phyloP scores from a whole-genome alignment of 2,888 invertebrate species.

The Parascotia fuliginaria region DNA sequence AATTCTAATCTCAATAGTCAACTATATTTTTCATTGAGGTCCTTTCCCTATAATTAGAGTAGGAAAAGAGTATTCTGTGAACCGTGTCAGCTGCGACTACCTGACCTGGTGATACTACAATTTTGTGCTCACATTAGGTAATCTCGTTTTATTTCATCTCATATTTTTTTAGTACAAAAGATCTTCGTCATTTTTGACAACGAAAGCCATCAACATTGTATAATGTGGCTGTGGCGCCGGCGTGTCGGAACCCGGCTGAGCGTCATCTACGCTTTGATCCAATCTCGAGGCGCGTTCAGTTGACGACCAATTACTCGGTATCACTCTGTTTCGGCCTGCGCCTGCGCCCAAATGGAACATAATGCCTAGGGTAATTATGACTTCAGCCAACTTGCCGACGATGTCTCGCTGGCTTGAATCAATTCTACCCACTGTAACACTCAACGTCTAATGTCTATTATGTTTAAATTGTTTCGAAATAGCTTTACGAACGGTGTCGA shows the following conservation, averaged over 20 bases:
- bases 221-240: constrained; percentile 81
- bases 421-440: constrained; percentile 50
- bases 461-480: constrained; percentile 67
- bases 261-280: constrained; percentile 79
- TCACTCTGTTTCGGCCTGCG: constrained; percentile 78
- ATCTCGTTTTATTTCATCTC: constrained; percentile 78
- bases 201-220: constrained; percentile 84
- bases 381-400: constrained; percentile 58
- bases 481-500: constrained; percentile 56
- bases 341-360: constrained; percentile 82
- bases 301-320: constrained; percentile 84
- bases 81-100: constrained; percentile 55
- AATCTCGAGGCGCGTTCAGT: constrained; percentile 69
- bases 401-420: constrained; percentile 13
- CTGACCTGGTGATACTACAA: constrained; percentile 73
- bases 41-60: constrained; percentile 24
- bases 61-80: constrained; percentile 32
- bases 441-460: constrained; percentile 67
- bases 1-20: not conserved
- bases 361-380: constrained; percentile 85
- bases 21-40: constrained; percentile 2
- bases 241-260: constrained; percentile 64
- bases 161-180: constrained; percentile 80
- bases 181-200: constrained; percentile 86
- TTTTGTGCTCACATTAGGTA: constrained; percentile 77